A percentile compares a stretch with the other conserved stretches of the same genome.
Evolutionary conservation across 2,888 invertebrate species (phyloP).

Genomic region (Diadromus collaris): DNA sequence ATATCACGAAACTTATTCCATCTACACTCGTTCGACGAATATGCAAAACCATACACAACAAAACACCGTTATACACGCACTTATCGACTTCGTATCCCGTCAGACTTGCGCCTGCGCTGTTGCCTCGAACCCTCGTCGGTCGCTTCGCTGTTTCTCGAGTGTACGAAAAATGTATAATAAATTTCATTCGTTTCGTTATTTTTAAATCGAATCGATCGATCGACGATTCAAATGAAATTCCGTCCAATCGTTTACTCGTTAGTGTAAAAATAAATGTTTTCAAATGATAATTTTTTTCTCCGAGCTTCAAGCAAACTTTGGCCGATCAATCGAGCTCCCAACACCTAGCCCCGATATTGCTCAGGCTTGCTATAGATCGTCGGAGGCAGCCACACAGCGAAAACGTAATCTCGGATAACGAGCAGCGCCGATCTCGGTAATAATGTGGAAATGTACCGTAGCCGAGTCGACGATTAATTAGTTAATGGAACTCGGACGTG

Average conservation of each 20-base stretch:
- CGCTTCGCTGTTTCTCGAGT: slow-evolving; percentile 50
- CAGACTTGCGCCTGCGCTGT: slow-evolving; percentile 15
- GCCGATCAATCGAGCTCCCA: not conserved
- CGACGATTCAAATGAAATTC: not conserved
- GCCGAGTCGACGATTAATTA: slow-evolving; percentile 49
- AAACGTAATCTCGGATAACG: slow-evolving; percentile 21
- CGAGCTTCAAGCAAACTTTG: not conserved
- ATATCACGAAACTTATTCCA: slow-evolving; percentile 10
- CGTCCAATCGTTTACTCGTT: not conserved
- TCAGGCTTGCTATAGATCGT: not conserved
- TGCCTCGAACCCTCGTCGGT: slow-evolving; percentile 43
- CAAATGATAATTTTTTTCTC: not conserved
- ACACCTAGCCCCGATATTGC: not conserved
- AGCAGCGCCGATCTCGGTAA: slow-evolving; percentile 28
- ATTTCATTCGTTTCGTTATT: not conserved
- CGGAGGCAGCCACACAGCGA: slow-evolving; percentile 3
- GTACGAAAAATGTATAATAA: not conserved
- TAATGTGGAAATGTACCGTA: slow-evolving; percentile 44
- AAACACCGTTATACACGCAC: slow-evolving; percentile 35
- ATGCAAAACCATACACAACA: slow-evolving; percentile 26
- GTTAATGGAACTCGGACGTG: slow-evolving; percentile 53
- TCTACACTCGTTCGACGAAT: slow-evolving; percentile 25
- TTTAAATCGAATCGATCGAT: not conserved
- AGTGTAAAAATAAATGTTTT: not conserved
- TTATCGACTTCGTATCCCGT: slow-evolving; percentile 7